A percentile compares a stretch with the other conserved stretches of the same genome.
Evolutionary conservation across 2,113 vertebrate genomes (phyloP).

Genomic region (Glaucidium brasilianum): DNA sequence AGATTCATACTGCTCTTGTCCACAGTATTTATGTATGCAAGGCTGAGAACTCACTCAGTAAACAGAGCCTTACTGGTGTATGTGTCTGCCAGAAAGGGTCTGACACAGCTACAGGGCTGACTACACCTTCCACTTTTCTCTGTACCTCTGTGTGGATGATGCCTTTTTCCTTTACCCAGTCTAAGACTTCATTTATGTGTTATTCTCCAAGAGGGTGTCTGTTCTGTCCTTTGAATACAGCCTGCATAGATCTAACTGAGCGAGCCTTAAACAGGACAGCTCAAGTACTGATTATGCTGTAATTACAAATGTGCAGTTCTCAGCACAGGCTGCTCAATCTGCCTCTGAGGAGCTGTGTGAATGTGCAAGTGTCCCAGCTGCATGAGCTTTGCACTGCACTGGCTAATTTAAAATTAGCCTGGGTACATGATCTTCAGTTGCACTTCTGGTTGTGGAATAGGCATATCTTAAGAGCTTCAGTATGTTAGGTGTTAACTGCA

Average conservation of each 20-base stretch:
- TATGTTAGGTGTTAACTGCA: too few species aligned
- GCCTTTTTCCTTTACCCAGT: background rate
- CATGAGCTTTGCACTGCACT: background rate
- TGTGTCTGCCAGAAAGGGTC: background rate
- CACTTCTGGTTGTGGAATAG: background rate
- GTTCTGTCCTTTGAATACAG: background rate
- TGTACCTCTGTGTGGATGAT: background rate
- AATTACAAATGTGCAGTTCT: background rate
- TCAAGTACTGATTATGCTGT: background rate
- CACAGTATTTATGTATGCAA: background rate
- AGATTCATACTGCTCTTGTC: background rate
- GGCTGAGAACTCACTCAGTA: background rate
- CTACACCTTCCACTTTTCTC: background rate
- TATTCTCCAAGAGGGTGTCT: background rate
- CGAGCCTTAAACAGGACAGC: background rate
- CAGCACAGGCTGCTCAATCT: background rate
- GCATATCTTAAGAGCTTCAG: background rate
- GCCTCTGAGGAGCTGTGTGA: background rate
- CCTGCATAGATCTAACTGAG: background rate
- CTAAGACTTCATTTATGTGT: background rate
- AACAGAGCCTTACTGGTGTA: background rate
- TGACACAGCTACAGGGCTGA: background rate
- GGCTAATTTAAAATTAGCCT: background rate
- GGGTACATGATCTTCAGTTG: background rate
- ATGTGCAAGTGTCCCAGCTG: background rate